A percentile compares a stretch with the other conserved stretches of the same genome.
Evolutionary conservation across 2,797 vertebrate genomes (phyloP).

Genomic region (Fistularia commersonii): DNA sequence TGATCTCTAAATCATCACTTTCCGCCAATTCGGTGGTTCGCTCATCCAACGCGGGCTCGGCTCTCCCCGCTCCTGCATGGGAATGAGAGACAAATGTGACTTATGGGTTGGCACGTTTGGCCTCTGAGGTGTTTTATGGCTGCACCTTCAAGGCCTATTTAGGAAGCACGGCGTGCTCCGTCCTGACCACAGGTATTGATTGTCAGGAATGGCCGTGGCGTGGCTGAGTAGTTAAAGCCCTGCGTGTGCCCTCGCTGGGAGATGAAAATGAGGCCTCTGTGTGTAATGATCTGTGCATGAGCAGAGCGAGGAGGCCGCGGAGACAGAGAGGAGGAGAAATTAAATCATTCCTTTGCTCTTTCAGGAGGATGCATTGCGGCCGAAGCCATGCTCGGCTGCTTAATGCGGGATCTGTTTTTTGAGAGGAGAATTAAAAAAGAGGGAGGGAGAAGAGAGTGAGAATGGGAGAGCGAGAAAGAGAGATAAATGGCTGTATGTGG

Average conservation of each 20-base stretch:
- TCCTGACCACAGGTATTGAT: slow-evolving; percentile 76
- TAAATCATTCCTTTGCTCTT: slow-evolving; percentile 75
- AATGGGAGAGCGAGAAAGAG: slow-evolving; percentile 41
- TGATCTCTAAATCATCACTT: slow-evolving; percentile 43
- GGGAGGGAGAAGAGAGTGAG: slow-evolving; percentile 41
- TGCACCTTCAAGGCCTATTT: slow-evolving; percentile 76
- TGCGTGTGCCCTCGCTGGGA: slow-evolving; percentile 65
- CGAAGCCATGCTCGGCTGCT: slow-evolving; percentile 60
- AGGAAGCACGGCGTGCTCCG: slow-evolving; percentile 63
- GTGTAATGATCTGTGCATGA: slow-evolving; percentile 81
- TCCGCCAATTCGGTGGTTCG: slow-evolving; percentile 23
- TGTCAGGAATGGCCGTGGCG: slow-evolving; percentile 56
- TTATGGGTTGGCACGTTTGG: slow-evolving; percentile 65
- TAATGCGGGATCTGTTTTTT: slow-evolving; percentile 71
- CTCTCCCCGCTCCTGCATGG: slow-evolving; percentile 29
- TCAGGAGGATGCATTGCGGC: slow-evolving; percentile 61
- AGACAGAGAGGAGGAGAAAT: slow-evolving; percentile 67
- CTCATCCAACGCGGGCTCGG: slow-evolving; percentile 20
- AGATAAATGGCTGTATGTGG: slow-evolving; percentile 68
- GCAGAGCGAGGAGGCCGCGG: slow-evolving; percentile 67
- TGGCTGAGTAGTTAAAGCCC: slow-evolving; percentile 73
- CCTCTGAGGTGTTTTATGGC: slow-evolving; percentile 77
- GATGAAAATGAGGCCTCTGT: slow-evolving; percentile 78
- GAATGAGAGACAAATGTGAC: slow-evolving; percentile 40
- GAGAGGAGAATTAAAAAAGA: slow-evolving; percentile 71